phyloP scores from a whole-genome alignment of 2,113 vertebrate genomes.

The Neoarius graeffei region DNA sequence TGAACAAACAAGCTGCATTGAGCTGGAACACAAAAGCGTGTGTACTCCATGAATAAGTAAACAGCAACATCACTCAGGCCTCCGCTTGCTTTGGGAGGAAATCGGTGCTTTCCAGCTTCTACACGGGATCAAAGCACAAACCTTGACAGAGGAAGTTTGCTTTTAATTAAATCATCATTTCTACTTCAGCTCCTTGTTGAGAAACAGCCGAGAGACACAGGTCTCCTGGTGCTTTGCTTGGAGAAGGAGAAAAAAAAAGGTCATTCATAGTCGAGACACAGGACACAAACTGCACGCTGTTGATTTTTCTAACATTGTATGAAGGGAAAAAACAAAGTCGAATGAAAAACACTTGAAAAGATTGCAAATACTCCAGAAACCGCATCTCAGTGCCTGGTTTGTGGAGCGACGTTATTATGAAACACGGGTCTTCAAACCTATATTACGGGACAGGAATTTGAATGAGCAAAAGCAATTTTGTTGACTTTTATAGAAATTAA shows the following conservation, averaged over 20 bases:
- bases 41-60: constrained; percentile 18
- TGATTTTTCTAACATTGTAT: not conserved
- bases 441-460: not conserved
- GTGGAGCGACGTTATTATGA: not conserved
- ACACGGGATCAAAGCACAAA: constrained; percentile 33
- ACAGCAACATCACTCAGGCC: not conserved
- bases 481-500: not conserved
- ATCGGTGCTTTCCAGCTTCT: not conserved
- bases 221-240: not conserved
- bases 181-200: constrained; percentile 30
- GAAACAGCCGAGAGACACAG: not conserved
- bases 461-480: not conserved
- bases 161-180: constrained; percentile 3
- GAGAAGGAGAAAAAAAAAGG: not conserved
- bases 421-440: not conserved
- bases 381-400: not conserved
- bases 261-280: not conserved
- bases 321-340: not conserved
- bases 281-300: not conserved
- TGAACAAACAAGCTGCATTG: not conserved
- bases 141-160: constrained; percentile 1
- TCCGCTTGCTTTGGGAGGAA: constrained; percentile 27
- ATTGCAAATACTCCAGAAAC: not conserved
- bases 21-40: not conserved
- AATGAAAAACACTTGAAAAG: too few species aligned